Evolutionary conservation across 2,113 vertebrate genomes (phyloP), one percentile per base, ranked within the genome.

Genomic region (Chauna torquata): DNA sequence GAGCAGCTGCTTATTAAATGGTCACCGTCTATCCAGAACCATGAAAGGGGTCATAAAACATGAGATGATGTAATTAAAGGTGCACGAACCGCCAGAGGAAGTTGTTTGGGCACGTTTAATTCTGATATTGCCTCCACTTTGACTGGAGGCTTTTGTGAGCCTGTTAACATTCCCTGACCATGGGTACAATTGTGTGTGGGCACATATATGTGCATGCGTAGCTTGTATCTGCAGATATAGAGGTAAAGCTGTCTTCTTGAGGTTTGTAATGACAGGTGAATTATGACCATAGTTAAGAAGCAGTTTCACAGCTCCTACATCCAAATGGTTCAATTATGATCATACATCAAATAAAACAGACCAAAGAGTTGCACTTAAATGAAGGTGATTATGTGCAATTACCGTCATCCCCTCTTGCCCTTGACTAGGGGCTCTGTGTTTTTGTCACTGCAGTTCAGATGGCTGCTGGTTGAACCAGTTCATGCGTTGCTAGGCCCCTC

Each of bases 1-100:
- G 94, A 95, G 50, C 70, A 95, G 84, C 78, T 96, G 78, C 44
- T 96, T 50, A 50, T 91, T 93, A 93, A 86, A 89, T 62, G 59
- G 87, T 82, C 11, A 0, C 52, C 76, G 61, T 68, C 78, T 47
- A 82, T 79, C 70, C 65, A 47, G 25, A 91, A 78, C 47, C 70
- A 65, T 85, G 78, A 88, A 90, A 94, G 38, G 47, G 84, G 45
- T 16, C 24, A 82, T 58, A 79, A 91, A 94, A 68, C 18, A 50
- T 0, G 3, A 66, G 42, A 72, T 75, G 78, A 81, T 64, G 69
- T 86, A 75, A 88, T 77, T 81, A 91, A 86, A 78, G 44, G 36
- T 75, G 40, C 74, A 71, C 52, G 87, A 72, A 81, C 32, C 15
- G 27, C 16, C 45, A 40, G 30, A 74, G 44, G 59, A 92, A 64